A percentile compares a stretch with the other conserved stretches of the same genome.
phyloP scores from a whole-genome alignment of 2,797 vertebrate species.

The Eupleurogrammus muticus region DNA sequence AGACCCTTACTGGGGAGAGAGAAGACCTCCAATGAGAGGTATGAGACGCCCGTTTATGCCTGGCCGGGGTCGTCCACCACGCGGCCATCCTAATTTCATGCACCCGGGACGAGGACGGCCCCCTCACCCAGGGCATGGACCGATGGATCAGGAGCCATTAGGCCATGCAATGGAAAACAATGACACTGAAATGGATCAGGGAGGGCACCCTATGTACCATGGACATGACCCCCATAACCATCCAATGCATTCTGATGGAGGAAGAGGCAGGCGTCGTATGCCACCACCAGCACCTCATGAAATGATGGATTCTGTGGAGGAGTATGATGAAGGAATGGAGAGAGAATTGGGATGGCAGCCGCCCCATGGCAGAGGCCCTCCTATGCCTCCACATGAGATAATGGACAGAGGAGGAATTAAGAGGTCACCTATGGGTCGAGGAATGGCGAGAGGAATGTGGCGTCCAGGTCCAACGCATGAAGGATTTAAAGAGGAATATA shows the following conservation, averaged over 20 bases:
- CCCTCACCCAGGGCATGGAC: slow-evolving; percentile 81
- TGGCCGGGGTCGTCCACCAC: slow-evolving; percentile 79
- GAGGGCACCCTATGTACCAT: slow-evolving; percentile 67
- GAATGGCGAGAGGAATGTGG: slow-evolving; percentile 74
- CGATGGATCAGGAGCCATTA: slow-evolving; percentile 70
- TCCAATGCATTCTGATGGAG: slow-evolving; percentile 78
- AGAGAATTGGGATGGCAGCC: slow-evolving; percentile 72
- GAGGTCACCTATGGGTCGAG: slow-evolving; percentile 75
- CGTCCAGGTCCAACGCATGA: slow-evolving; percentile 78
- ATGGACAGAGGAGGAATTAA: slow-evolving; percentile 73
- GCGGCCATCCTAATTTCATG: slow-evolving; percentile 83
- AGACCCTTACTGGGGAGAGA: slow-evolving; percentile 88
- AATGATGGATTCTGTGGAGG: slow-evolving; percentile 64
- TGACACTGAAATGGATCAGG: slow-evolving; percentile 64
- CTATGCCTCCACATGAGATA: slow-evolving; percentile 83
- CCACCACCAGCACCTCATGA: slow-evolving; percentile 83
- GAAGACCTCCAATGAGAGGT: slow-evolving; percentile 82
- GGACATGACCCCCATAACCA: slow-evolving; percentile 69
- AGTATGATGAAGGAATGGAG: slow-evolving; percentile 75
- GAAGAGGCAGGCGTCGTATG: slow-evolving; percentile 78
- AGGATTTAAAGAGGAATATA: slow-evolving; percentile 80
- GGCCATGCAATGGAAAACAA: slow-evolving; percentile 71
- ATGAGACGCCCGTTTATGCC: slow-evolving; percentile 83
- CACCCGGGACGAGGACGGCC: slow-evolving; percentile 83
- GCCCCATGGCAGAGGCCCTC: slow-evolving; percentile 80